These are phyloP conservation scores for Grallaria varia DNA, from an alignment of 2,113 vertebrate genomes.

Conservation along the genomic window DNA sequence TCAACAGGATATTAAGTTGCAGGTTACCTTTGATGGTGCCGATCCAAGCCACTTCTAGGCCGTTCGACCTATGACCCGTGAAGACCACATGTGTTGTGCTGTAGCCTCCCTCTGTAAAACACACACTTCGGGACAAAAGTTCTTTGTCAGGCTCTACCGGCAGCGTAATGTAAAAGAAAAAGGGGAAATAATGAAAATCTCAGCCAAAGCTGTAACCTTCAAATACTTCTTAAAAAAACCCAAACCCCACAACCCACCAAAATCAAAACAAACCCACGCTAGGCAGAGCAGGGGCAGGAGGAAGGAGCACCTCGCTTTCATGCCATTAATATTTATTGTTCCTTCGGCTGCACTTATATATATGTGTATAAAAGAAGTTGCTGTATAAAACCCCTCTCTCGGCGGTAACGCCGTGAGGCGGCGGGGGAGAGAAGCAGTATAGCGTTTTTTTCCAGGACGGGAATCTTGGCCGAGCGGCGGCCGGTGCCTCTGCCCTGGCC, in stretches of 20 bases:
- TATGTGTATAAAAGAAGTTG: background rate
- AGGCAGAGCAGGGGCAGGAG: background rate
- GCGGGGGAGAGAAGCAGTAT: background rate
- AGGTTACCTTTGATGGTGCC: slow-evolving; percentile 80
- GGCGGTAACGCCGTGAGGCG: background rate
- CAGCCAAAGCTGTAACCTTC: slow-evolving; percentile 69
- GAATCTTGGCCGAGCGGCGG: background rate
- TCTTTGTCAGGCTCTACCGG: slow-evolving; percentile 68
- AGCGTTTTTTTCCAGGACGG: background rate
- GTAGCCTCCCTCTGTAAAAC: slow-evolving; percentile 77
- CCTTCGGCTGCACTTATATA: background rate
- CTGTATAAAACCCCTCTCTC: background rate
- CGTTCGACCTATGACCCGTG: slow-evolving; percentile 87
- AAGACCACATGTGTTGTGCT: slow-evolving; percentile 85
- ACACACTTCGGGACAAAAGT: slow-evolving; percentile 80
- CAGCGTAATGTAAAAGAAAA: slow-evolving; percentile 50
- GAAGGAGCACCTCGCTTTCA: background rate
- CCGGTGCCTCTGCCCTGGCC: background rate
- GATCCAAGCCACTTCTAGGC: slow-evolving; percentile 84
- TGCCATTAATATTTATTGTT: slow-evolving; percentile 50
- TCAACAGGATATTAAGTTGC: slow-evolving; percentile 89
- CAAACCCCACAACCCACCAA: background rate
- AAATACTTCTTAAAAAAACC: background rate
- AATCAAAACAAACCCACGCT: background rate
- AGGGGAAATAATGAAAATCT: slow-evolving; percentile 70